These are phyloP conservation scores for Onychomys torridus DNA, from an alignment of 2,797 vertebrate genomes.

Conservation along the genomic window DNA sequence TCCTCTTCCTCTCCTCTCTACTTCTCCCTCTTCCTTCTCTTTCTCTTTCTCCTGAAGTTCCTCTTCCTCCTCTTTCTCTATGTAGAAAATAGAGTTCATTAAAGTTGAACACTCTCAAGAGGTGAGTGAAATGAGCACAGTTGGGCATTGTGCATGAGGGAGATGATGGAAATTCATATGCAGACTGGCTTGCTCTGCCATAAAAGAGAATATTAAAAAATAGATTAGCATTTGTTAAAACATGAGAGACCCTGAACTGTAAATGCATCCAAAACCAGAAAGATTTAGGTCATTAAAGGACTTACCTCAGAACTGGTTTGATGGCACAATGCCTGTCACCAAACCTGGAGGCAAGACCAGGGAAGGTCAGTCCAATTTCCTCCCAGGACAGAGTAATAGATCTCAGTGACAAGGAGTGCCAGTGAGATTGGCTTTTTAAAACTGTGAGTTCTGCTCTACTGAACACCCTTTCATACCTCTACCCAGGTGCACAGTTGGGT, in stretches of 20 bases:
- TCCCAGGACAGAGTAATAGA: background rate
- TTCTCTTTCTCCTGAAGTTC: no score
- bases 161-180: background rate
- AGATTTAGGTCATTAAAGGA: background rate
- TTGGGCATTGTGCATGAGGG: background rate
- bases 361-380: constrained; percentile 19
- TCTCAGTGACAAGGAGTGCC: background rate
- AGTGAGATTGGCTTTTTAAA: background rate
- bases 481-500: background rate
- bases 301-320: background rate
- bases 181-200: background rate
- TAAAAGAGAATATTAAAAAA: background rate
- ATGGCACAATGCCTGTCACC: background rate
- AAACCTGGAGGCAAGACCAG: background rate
- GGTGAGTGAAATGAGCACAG: no score
- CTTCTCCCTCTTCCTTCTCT: no score
- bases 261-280: background rate
- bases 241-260: background rate
- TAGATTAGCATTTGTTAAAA: constrained; percentile 32
- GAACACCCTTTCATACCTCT: constrained; percentile 1
- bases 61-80: background rate
- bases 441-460: background rate
- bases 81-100: background rate
- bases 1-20: background rate
- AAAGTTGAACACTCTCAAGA: background rate